Percentiles rank a stretch among this genome's conserved stretches.
phyloP scores from a whole-genome alignment of 2,797 vertebrate genomes.

The Peromyscus aztecus region DNA sequence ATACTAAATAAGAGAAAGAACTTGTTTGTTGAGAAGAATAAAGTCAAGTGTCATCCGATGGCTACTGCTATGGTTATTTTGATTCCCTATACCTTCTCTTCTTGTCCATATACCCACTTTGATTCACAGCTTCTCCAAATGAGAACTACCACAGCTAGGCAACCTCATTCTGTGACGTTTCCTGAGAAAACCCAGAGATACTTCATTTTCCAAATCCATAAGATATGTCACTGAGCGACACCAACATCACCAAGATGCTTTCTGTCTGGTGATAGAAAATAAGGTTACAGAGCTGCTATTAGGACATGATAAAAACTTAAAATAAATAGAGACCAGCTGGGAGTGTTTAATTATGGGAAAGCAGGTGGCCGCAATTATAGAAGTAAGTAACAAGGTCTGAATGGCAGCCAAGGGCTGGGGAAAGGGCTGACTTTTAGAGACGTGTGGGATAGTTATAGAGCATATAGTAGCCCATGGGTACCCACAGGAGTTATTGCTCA shows the following conservation, averaged over 20 bases:
- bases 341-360: slow-evolving; percentile 42
- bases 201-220: slow-evolving; percentile 25
- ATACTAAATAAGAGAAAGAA: background rate
- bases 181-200: background rate
- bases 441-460: background rate
- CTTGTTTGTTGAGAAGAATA: background rate
- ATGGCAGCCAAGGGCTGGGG: slow-evolving; percentile 9
- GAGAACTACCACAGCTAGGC: background rate
- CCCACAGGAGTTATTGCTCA: background rate
- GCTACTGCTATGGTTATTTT: background rate
- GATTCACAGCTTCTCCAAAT: background rate
- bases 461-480: background rate
- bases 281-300: slow-evolving; percentile 4
- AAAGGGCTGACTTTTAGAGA: background rate
- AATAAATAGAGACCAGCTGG: slow-evolving; percentile 59
- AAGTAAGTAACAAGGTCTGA: slow-evolving; percentile 42
- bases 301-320: background rate
- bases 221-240: background rate
- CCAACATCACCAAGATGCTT: background rate
- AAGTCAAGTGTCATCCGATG: background rate
- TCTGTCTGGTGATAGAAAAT: slow-evolving; percentile 11
- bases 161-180: background rate
- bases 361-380: slow-evolving; percentile 51
- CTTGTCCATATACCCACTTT: background rate
- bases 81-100: background rate